Base-by-base conservation (phyloP, 2,888 invertebrate genomes). In the Oscheius sp. region DNA sequence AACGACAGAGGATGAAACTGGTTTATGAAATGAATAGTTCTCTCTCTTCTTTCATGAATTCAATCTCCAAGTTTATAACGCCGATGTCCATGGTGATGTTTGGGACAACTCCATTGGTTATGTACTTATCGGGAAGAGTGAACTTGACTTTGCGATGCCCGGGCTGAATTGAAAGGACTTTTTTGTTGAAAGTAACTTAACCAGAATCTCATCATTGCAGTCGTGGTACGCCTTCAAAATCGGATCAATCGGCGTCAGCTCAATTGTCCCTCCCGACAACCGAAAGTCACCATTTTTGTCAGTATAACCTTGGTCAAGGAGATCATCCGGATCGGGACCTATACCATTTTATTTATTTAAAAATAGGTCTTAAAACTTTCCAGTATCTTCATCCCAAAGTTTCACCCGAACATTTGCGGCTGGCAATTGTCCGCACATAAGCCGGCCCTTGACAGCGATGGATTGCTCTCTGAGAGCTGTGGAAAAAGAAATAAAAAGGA, bases 301-400 rank as follows among this genome's bases (percentile, higher is more conserved):
- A 8, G 81, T 79, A 69, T 79, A 79, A 34, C 75, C 75, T 50
- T 76, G 74, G 39, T 81, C 79, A 17, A 81, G 75, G n/a, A 81
- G 73, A 57, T 81, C 81, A 65, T 81, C 80, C 34, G 78, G 77
- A 61, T 79, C 79, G 27, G 77, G 77, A 37, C 79, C 79, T 52
- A 65, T 55, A 58, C n/a, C n/a, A 17, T 17, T 3, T 8, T 34
- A 15, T 42, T 25, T 33, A 20, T 27, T 65, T 10, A 45, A 2
- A 17, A 12, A 50, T 25, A 27, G 20, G 23, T n/a, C n/a, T n/a
- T n/a, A 12, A 12, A 17, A 2, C 27, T 31, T 55, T 72, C 76
- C 76, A 6, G 65, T 50, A 58, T 81, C 81, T 63, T 79, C 81
- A 48, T 81, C 81, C 81, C 81, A 81, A 42, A 81, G 73, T 70